phyloP scores from a whole-genome alignment of 2,888 invertebrate genomes.

The Melanostoma scalare region DNA sequence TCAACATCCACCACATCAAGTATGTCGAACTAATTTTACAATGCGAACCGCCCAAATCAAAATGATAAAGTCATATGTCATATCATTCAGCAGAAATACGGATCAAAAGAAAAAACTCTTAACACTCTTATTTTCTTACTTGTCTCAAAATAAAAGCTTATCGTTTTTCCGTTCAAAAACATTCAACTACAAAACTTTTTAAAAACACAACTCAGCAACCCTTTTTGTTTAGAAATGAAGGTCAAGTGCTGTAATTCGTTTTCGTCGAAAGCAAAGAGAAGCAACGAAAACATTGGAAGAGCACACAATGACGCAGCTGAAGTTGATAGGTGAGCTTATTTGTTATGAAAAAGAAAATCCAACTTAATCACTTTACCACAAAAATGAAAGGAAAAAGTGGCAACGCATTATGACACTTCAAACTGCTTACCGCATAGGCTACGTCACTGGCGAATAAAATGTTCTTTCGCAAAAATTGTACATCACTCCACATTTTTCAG shows the following conservation, averaged over 20 bases:
- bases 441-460: slow-evolving; percentile 60
- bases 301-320: slow-evolving; percentile 26
- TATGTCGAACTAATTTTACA: too few species aligned
- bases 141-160: too few species aligned
- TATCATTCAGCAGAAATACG: too few species aligned
- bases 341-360: slow-evolving; percentile 36
- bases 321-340: background rate
- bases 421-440: slow-evolving; percentile 59
- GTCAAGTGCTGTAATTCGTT: slow-evolving; percentile 32
- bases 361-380: slow-evolving; percentile 10
- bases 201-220: slow-evolving; percentile 33
- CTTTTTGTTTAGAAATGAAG: slow-evolving; percentile 49
- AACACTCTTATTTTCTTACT: too few species aligned
- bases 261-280: slow-evolving; percentile 22
- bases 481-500: slow-evolving; percentile 33
- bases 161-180: too few species aligned
- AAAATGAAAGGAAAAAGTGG: background rate
- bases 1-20: too few species aligned
- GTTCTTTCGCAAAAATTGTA: slow-evolving; percentile 43
- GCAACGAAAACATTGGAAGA: slow-evolving; percentile 8
- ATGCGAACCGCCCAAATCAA: too few species aligned
- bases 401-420: slow-evolving; percentile 33
- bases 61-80: too few species aligned
- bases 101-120: too few species aligned
- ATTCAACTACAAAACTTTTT: background rate